phyloP scores from a whole-genome alignment of 2,797 vertebrate genomes.

The Bradypodion pumilum region DNA sequence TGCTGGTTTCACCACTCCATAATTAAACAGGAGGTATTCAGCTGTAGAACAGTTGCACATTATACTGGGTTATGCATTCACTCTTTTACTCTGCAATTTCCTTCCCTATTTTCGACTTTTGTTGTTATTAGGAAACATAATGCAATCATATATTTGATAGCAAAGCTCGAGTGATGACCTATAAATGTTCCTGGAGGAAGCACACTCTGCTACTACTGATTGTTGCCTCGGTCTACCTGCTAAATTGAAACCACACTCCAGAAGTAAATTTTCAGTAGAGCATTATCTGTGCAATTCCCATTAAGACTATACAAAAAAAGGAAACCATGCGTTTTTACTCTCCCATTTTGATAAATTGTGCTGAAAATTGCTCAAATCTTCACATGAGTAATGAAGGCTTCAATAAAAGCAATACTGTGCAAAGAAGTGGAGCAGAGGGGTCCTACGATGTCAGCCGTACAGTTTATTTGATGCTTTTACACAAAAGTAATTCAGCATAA shows the following conservation, averaged over 20 bases:
- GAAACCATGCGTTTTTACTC: neutral
- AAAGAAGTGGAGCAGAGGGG: neutral
- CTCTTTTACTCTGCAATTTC: slow-evolving; percentile 54
- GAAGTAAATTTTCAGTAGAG: slow-evolving; percentile 26
- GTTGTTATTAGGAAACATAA: slow-evolving; percentile 30
- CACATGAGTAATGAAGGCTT: neutral
- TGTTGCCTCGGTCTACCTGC: slow-evolving; percentile 1
- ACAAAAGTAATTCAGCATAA: neutral
- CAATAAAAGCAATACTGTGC: neutral
- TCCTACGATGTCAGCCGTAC: neutral
- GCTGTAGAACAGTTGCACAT: slow-evolving; percentile 18
- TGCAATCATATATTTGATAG: neutral
- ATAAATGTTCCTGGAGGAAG: slow-evolving; percentile 8
- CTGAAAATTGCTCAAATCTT: slow-evolving; percentile 7
- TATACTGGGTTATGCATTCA: slow-evolving; percentile 46
- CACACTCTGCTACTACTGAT: neutral
- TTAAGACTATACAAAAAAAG: neutral
- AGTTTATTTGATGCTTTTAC: neutral
- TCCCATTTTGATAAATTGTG: neutral
- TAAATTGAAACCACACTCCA: slow-evolving; percentile 22
- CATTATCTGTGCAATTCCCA: slow-evolving; percentile 4
- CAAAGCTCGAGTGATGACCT: neutral
- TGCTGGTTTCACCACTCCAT: slow-evolving; percentile 56
- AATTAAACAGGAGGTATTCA: slow-evolving; percentile 47
- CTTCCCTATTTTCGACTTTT: slow-evolving; percentile 52